phyloP scores from a whole-genome alignment of 2,888 invertebrate genomes.

The Atethmia centrago region DNA sequence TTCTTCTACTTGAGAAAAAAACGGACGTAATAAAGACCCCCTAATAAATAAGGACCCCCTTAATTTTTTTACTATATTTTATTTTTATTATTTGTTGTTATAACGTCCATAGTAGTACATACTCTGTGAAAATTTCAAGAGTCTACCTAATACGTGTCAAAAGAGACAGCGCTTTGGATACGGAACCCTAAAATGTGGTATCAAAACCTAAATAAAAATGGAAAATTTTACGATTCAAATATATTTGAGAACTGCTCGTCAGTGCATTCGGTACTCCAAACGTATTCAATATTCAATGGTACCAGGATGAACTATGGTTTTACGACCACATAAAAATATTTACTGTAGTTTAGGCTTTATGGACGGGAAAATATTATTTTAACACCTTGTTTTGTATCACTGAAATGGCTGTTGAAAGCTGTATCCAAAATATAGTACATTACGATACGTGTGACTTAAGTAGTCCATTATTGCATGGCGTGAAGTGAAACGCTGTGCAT shows the following conservation, averaged over 20 bases:
- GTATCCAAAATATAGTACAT: neutral
- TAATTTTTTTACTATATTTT: too few species aligned
- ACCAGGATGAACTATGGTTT: conserved; percentile 37
- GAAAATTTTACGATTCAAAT: conserved; percentile 68
- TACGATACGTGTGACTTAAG: too few species aligned
- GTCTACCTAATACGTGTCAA: neutral
- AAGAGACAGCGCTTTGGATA: neutral
- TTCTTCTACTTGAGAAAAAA: too few species aligned
- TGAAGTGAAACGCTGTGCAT: too few species aligned
- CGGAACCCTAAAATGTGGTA: conserved; percentile 12
- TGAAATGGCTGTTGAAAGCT: neutral
- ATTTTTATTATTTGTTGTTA: too few species aligned
- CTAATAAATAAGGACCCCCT: too few species aligned
- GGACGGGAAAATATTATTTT: neutral
- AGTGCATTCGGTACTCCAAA: conserved; percentile 68
- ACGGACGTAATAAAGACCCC: too few species aligned
- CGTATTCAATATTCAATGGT: conserved; percentile 69
- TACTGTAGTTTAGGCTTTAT: neutral
- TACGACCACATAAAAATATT: conserved; percentile 30
- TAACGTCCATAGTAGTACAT: too few species aligned
- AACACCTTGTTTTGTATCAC: neutral
- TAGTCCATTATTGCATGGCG: too few species aligned
- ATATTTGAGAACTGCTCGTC: conserved; percentile 73
- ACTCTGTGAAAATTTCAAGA: neutral
- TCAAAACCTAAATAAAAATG: conserved; percentile 31